phyloP scores from a whole-genome alignment of 2,113 vertebrate genomes.

The Sorex fumeus region DNA sequence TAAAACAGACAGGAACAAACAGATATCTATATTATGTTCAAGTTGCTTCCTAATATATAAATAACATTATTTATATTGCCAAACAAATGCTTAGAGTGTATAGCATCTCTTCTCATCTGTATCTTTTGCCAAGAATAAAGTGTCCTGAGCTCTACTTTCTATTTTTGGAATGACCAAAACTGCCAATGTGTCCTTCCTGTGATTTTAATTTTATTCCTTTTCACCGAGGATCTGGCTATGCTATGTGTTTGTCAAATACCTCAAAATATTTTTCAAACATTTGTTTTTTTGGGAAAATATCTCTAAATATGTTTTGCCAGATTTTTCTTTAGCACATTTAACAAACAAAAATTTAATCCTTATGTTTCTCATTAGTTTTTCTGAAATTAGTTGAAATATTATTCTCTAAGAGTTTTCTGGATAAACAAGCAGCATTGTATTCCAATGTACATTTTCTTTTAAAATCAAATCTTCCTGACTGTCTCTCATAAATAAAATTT shows the following conservation, averaged over 20 bases:
- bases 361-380: conserved; percentile 69
- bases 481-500: background rate
- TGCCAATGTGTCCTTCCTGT: background rate
- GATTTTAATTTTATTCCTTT: conserved; percentile 28
- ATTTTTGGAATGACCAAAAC: fast-evolving
- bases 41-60: background rate
- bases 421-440: conserved; percentile 49
- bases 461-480: background rate
- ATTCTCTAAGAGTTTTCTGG: conserved; percentile 11
- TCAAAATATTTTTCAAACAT: conserved; percentile 73
- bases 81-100: background rate
- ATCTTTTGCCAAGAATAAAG: background rate
- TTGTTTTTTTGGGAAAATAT: conserved; percentile 32
- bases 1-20: background rate
- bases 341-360: conserved; percentile 69
- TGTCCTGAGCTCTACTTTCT: background rate
- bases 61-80: background rate
- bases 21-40: background rate
- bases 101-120: background rate
- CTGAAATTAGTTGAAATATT: conserved; percentile 52
- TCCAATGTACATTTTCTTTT: background rate
- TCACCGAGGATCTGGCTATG: background rate
- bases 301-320: conserved; percentile 32
- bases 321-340: conserved; percentile 68
- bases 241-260: conserved; percentile 52